Evolutionary conservation across 2,888 invertebrate species (phyloP).

Genomic region (Globia sparganii): DNA sequence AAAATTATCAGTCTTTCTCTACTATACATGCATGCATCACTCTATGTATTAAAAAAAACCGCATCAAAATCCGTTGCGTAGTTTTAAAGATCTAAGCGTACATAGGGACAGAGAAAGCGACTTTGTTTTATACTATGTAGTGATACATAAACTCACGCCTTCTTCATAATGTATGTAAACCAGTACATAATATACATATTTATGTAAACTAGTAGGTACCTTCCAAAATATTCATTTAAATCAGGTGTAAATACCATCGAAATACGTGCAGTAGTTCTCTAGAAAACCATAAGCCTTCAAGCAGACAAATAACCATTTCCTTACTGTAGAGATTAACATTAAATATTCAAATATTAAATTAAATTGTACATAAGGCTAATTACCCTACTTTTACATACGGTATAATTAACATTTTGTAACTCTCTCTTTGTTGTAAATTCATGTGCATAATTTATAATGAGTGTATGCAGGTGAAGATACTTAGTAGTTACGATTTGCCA

Average conservation of each 20-base stretch:
- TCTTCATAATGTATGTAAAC: no score
- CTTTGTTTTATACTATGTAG: no score
- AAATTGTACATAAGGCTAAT: constrained; percentile 50
- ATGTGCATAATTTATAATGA: constrained; percentile 32
- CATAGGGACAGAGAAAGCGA: no score
- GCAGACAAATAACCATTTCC: constrained; percentile 19
- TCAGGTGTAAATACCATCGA: background rate
- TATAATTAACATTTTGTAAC: constrained; percentile 61
- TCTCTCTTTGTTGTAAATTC: constrained; percentile 59
- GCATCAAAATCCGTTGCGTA: no score
- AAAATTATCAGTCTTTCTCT: no score
- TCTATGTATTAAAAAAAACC: no score
- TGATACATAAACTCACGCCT: no score
- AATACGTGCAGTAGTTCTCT: background rate
- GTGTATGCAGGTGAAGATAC: constrained; percentile 15
- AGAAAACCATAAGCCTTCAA: constrained; percentile 11
- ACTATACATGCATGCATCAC: no score
- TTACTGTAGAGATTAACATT: constrained; percentile 35
- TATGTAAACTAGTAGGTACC: background rate
- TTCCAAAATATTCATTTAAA: background rate
- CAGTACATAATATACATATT: no score
- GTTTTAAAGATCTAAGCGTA: no score
- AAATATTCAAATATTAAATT: constrained; percentile 51
- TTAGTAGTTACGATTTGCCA: background rate
- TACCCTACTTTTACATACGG: constrained; percentile 57